phyloP scores from a whole-genome alignment of 92 coral and sea anemone species.

The Parazoanthus swiftii region DNA sequence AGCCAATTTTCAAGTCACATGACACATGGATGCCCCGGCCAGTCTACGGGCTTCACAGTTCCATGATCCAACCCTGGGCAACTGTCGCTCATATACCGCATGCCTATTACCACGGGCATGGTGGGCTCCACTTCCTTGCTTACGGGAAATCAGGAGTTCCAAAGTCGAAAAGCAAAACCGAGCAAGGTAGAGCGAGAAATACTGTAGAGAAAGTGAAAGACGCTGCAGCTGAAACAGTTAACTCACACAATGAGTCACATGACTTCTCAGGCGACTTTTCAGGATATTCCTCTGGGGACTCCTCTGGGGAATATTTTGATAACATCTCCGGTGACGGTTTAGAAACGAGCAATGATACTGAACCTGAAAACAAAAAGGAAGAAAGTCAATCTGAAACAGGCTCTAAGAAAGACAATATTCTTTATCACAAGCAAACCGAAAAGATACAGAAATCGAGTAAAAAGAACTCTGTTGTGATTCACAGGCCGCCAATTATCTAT shows the following conservation, averaged over 20 bases:
- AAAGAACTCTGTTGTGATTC: slow-evolving; percentile 94
- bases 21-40: slow-evolving; percentile 80
- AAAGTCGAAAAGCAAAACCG: slow-evolving; percentile 21
- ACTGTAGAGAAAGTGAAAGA: slow-evolving; percentile 41
- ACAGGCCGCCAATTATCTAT: slow-evolving; percentile 92
- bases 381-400: slow-evolving; percentile 61
- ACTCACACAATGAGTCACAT: slow-evolving; percentile 1
- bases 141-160: slow-evolving; percentile 87
- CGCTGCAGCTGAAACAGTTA: slow-evolving; percentile 24
- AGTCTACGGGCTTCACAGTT: slow-evolving; percentile 52
- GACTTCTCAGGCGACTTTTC: slow-evolving; percentile 39
- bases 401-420: slow-evolving; percentile 46
- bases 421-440: slow-evolving; percentile 52
- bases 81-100: slow-evolving; percentile 66
- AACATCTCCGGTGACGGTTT: slow-evolving; percentile 4
- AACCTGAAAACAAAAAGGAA: slow-evolving; percentile 40
- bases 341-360: background rate
- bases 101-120: slow-evolving; percentile 72
- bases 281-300: slow-evolving; percentile 53
- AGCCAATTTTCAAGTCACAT: slow-evolving; percentile 77
- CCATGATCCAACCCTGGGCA: slow-evolving; percentile 67
- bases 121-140: slow-evolving; percentile 65
- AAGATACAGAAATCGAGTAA: slow-evolving; percentile 69
- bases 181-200: slow-evolving; percentile 9
- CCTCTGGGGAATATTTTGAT: slow-evolving; percentile 26